Conservation (phyloP, 2,888 invertebrate genomes). For the Drosophila fulvimacula region DNA sequence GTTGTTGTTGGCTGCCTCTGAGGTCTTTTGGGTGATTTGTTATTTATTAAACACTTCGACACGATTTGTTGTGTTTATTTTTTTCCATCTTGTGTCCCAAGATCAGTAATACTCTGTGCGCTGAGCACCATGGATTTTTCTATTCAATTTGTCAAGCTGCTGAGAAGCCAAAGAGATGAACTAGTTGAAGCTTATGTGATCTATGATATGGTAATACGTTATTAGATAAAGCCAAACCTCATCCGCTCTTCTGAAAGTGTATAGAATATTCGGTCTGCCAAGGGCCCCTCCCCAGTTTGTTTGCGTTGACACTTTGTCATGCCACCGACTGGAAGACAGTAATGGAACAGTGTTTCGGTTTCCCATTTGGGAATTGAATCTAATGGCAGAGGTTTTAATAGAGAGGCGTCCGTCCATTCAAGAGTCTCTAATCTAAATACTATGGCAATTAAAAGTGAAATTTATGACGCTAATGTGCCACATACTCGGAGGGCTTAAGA, state of each 20-base stretch:
- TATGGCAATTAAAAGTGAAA: conserved; percentile 68
- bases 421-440: conserved; percentile 63
- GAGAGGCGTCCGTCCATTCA: conserved; percentile 31
- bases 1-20: conserved; percentile 27
- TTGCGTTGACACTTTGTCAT: conserved; percentile 46
- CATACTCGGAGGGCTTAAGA: conserved; percentile 57
- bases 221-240: no score
- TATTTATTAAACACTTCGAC: conserved; percentile 70
- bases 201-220: background rate
- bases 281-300: background rate
- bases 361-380: conserved; percentile 23
- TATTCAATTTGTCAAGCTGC: background rate
- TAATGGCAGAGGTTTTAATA: conserved; percentile 27
- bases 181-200: background rate
- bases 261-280: background rate
- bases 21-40: conserved; percentile 62
- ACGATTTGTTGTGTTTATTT: conserved; percentile 32
- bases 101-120: conserved; percentile 15
- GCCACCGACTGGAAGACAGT: conserved; percentile 21
- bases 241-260: no score
- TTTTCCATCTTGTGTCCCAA: conserved; percentile 33
- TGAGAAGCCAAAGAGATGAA: no score
- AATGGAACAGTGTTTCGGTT: conserved; percentile 19
- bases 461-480: conserved; percentile 69
- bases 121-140: background rate